These are phyloP conservation scores for Axis porcinus DNA, from an alignment of 2,113 vertebrate genomes.

Conservation along the genomic window DNA sequence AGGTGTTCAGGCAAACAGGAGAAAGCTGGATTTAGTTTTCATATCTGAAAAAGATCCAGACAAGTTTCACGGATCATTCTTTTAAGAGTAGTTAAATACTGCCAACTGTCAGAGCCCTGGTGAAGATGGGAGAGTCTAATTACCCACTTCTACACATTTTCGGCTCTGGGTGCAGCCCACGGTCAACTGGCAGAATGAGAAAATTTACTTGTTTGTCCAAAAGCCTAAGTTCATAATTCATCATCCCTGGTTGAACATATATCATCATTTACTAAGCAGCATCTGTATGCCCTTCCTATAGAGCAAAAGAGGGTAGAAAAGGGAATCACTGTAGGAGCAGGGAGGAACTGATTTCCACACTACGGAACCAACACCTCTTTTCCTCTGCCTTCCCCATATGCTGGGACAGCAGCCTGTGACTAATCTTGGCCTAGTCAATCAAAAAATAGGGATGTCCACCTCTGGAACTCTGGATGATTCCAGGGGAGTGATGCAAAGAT, in stretches of 20 bases:
- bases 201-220: not conserved
- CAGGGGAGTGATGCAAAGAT: not conserved
- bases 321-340: not conserved
- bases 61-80: slow-evolving; percentile 42
- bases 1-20: not conserved
- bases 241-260: not conserved
- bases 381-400: not conserved
- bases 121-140: slow-evolving; percentile 19
- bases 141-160: not conserved
- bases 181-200: not conserved
- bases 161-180: not conserved
- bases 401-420: not conserved
- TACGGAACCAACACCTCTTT: not conserved
- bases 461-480: not conserved
- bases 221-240: not conserved
- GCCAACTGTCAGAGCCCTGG: slow-evolving; percentile 20
- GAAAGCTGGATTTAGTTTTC: slow-evolving; percentile 41
- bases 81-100: slow-evolving; percentile 26
- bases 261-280: not conserved
- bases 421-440: not conserved
- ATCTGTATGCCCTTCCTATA: not conserved
- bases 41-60: slow-evolving; percentile 42
- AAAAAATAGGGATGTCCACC: not conserved
- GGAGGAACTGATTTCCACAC: not conserved
- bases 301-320: not conserved